Evolutionary conservation across 1,140 invertebrate species (phyloP).

Genomic region (Bradynema listronoti): DNA sequence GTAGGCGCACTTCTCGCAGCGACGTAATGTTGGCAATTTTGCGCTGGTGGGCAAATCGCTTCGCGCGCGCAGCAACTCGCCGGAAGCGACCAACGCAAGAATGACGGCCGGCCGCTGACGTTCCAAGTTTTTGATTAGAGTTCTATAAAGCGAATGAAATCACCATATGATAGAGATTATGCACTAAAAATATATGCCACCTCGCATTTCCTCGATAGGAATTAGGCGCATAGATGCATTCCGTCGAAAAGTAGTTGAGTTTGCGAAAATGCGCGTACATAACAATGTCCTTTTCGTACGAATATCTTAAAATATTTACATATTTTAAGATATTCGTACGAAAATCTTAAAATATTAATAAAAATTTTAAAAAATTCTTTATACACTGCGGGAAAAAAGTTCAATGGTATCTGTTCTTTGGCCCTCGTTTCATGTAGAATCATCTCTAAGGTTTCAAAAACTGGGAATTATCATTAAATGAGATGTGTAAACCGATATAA

Average conservation of each 20-base stretch:
- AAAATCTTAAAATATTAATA: too few species aligned
- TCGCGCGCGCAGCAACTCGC: constrained; percentile 77
- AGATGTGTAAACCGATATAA: too few species aligned
- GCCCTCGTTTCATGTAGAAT: too few species aligned
- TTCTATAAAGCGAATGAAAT: constrained; percentile 64
- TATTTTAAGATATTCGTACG: constrained; percentile 97
- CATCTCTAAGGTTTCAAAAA: too few species aligned
- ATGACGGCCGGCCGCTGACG: constrained; percentile 84
- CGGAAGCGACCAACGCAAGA: constrained; percentile 88
- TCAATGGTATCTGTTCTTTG: too few species aligned
- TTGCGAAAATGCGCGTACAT: constrained; percentile 82
- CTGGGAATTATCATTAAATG: too few species aligned
- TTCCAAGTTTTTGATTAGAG: constrained; percentile 90
- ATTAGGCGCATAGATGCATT: constrained; percentile 96
- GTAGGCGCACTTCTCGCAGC: constrained; percentile 79
- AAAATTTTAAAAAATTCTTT: too few species aligned
- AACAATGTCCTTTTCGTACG: constrained; percentile 99
- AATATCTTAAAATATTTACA: constrained; percentile 97
- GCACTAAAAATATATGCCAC: too few species aligned
- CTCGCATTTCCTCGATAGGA: constrained; percentile 67
- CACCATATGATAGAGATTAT: constrained; percentile 2
- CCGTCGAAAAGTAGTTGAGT: constrained; percentile 96
- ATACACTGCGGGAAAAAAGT: too few species aligned
- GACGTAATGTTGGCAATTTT: neutral
- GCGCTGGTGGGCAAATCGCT: constrained; percentile 60